phyloP scores from a whole-genome alignment of 1,140 invertebrate species.

The Drosophila seguyi region DNA sequence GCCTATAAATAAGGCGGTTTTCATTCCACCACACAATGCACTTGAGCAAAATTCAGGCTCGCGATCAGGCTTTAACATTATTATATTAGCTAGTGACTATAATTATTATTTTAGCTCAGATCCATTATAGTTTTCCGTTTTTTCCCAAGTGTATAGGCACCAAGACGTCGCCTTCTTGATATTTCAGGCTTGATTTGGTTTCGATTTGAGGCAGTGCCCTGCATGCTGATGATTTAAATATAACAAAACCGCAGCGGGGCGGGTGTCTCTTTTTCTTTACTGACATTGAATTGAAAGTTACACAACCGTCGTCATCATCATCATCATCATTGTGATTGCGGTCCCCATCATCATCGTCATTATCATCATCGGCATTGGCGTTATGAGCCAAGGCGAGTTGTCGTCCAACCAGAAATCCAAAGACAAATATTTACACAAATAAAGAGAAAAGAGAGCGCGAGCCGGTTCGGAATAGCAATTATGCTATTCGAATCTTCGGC shows the following conservation, averaged over 20 bases:
- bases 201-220: slow-evolving; percentile 63
- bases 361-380: slow-evolving; percentile 31
- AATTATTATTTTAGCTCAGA: not conserved
- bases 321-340: slow-evolving; percentile 12
- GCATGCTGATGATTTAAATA: slow-evolving; percentile 65
- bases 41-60: not conserved
- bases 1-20: not conserved
- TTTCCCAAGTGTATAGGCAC: not conserved
- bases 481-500: slow-evolving; percentile 40
- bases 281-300: slow-evolving; percentile 83
- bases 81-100: too few relatives aligned
- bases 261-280: slow-evolving; percentile 40
- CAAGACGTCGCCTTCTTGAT: slow-evolving; percentile 49
- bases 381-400: slow-evolving; percentile 23
- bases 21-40: too few relatives aligned
- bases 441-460: slow-evolving; percentile 50
- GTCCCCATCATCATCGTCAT: slow-evolving; percentile 3
- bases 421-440: slow-evolving; percentile 71
- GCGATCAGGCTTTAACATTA: not conserved
- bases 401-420: slow-evolving; percentile 58
- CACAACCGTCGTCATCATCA: slow-evolving; percentile 49
- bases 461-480: slow-evolving; percentile 74
- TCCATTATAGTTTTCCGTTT: not conserved
- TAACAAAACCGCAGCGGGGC: slow-evolving; percentile 1
- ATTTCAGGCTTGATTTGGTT: slow-evolving; percentile 68